phyloP scores from a whole-genome alignment of 2,113 vertebrate species.

The Labeo rohita region DNA sequence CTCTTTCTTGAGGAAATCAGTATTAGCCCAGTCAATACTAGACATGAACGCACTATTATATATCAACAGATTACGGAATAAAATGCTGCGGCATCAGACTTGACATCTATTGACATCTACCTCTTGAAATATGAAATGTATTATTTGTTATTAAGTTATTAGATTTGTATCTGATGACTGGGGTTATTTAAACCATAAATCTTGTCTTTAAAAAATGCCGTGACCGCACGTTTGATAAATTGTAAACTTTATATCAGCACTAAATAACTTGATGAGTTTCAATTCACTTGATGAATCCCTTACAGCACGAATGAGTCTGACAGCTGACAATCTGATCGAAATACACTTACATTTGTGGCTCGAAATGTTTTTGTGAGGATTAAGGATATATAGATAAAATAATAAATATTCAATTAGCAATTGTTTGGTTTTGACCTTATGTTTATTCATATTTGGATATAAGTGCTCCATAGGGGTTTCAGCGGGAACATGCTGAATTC shows the following conservation, averaged over 20 bases:
- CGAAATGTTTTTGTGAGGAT: neutral
- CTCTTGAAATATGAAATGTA: neutral
- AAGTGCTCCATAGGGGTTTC: conserved; percentile 31
- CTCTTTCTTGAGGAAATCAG: neutral
- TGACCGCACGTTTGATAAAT: neutral
- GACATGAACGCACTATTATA: neutral
- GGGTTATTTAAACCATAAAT: neutral
- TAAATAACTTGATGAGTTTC: neutral
- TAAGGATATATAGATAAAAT: neutral
- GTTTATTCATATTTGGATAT: conserved; percentile 42
- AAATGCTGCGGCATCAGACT: neutral
- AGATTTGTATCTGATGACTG: neutral
- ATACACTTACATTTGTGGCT: neutral
- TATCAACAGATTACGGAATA: neutral
- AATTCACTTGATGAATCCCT: neutral
- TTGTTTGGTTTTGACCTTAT: conserved; percentile 43
- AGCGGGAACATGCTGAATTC: conserved; percentile 32
- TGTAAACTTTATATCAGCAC: neutral
- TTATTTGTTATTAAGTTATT: neutral
- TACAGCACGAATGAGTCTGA: neutral
- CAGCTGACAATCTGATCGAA: neutral
- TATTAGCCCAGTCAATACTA: neutral
- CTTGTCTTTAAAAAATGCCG: neutral
- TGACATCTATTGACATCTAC: neutral
- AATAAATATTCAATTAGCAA: conserved; percentile 39